A percentile compares a stretch with the other conserved stretches of the same genome.
Conservation (phyloP, 2,888 invertebrate species). For the Hyles lineata region DNA sequence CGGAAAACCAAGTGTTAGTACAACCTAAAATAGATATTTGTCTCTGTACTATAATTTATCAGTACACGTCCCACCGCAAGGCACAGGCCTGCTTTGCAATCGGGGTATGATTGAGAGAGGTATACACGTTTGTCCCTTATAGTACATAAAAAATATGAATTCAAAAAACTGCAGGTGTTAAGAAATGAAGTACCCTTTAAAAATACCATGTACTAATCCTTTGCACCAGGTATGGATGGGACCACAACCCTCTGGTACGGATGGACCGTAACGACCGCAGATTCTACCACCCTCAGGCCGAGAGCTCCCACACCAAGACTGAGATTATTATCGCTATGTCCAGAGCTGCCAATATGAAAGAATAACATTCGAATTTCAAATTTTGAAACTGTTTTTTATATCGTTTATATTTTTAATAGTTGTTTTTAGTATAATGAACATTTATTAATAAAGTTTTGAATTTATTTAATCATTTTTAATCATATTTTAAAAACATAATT, state of each 20-base stretch:
- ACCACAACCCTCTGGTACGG: neutral
- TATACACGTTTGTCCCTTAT: no score
- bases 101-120: no score
- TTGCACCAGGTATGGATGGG: conserved; percentile 7
- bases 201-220: neutral
- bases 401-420: neutral
- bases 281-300: neutral
- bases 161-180: neutral
- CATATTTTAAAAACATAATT: no score
- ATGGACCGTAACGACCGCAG: conserved; percentile 22
- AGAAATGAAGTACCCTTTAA: neutral
- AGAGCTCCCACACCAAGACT: neutral
- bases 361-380: no score
- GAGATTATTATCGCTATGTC: conserved; percentile 12
- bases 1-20: conserved; percentile 70
- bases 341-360: neutral
- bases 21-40: neutral
- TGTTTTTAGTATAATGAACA: neutral
- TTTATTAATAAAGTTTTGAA: neutral
- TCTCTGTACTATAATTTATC: neutral
- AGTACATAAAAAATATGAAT: no score
- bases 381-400: no score
- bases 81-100: no score
- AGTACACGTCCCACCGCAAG: no score
- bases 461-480: no score